Evolutionary conservation across 53 echinoderm and acorn worm genomes (phyloP).

Genomic region (Astropecten irregularis): DNA sequence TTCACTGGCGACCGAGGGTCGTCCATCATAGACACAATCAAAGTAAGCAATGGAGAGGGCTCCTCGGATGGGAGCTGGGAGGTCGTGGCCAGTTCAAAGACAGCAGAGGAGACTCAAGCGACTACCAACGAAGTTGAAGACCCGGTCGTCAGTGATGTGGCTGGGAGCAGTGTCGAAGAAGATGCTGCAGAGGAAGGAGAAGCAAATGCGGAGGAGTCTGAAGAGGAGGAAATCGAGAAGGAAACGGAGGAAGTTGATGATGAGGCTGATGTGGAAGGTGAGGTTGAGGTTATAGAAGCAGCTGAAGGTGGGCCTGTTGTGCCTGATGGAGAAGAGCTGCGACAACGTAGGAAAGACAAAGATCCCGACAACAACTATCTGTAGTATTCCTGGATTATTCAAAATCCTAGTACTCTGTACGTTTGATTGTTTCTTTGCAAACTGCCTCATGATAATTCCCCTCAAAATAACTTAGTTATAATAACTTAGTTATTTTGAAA

Average conservation of each 20-base stretch:
- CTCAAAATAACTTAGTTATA: too few relatives aligned
- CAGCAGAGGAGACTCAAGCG: neutral
- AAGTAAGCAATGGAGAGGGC: neutral
- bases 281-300: neutral
- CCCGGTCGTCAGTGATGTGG: neutral
- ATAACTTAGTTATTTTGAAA: too few relatives aligned
- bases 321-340: constrained; percentile 25
- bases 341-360: constrained; percentile 4
- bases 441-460: too few relatives aligned
- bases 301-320: neutral
- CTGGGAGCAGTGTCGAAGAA: neutral
- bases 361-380: constrained; percentile 7
- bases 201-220: neutral
- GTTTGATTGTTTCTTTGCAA: too few relatives aligned
- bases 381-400: neutral
- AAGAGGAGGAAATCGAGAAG: neutral
- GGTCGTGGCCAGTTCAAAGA: neutral
- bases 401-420: too few relatives aligned
- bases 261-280: neutral
- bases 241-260: neutral
- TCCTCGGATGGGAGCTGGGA: constrained; percentile 14
- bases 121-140: too few relatives aligned
- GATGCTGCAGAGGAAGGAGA: neutral
- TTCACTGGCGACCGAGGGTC: neutral
- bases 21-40: neutral